These are phyloP conservation scores for Lepidocolaptes lacrymiger DNA, from an alignment of 2,797 vertebrate species.

Conservation along the genomic window DNA sequence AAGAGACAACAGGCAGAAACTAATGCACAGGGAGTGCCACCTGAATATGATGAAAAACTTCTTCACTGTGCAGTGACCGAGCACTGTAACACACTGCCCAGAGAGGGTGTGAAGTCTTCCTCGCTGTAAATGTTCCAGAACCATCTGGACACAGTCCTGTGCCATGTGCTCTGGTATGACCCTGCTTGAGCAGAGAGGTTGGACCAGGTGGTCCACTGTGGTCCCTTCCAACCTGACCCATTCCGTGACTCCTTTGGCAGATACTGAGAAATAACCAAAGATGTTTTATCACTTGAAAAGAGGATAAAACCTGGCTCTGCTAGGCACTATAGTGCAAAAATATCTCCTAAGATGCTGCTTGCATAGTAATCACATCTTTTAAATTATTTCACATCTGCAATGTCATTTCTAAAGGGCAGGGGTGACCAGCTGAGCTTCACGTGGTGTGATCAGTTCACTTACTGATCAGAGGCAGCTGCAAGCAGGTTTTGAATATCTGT, in stretches of 20 bases:
- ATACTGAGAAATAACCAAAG: not conserved
- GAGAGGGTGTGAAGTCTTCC: not conserved
- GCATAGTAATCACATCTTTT: fast-evolving
- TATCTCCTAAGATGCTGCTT: not conserved
- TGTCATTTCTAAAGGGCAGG: not conserved
- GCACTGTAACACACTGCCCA: not conserved
- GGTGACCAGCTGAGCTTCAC: not conserved
- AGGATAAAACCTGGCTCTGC: not conserved
- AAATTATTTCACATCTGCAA: not conserved
- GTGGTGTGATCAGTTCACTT: not conserved
- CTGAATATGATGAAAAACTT: not conserved
- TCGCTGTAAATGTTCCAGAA: not conserved
- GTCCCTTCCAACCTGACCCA: not conserved
- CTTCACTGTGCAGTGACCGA: not conserved
- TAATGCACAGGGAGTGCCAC: not conserved
- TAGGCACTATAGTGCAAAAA: not conserved
- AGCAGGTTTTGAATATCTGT: not conserved
- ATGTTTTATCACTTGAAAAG: fast-evolving
- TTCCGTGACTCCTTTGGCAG: not conserved
- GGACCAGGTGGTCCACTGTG: not conserved
- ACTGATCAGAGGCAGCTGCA: not conserved
- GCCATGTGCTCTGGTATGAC: not conserved
- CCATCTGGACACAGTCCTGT: not conserved
- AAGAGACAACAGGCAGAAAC: not conserved
- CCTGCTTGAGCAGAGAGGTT: not conserved